Conservation (phyloP, 2,888 invertebrate genomes). For the Thalpophila matura region DNA sequence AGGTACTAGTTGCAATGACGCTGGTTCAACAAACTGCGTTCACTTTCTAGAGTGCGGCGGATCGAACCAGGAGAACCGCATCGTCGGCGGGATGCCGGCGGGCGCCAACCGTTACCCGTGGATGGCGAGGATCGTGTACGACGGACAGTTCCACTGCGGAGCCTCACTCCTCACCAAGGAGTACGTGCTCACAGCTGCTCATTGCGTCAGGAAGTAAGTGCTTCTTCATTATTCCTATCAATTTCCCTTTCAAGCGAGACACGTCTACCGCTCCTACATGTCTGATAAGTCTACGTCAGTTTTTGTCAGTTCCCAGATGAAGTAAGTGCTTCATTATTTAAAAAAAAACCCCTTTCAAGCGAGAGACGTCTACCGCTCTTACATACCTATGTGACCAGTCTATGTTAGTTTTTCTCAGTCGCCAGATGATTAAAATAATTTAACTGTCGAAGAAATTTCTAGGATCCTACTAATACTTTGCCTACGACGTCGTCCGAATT, state of each 20-base stretch:
- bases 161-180: constrained; percentile 95
- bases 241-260: not conserved
- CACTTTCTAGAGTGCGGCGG: constrained; percentile 94
- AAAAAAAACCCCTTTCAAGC: too few relatives aligned
- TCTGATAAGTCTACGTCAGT: not conserved
- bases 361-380: too few relatives aligned
- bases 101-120: constrained; percentile 96
- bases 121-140: constrained; percentile 96
- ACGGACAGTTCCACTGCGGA: constrained; percentile 97
- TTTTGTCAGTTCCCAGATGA: not conserved
- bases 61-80: constrained; percentile 96
- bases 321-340: too few relatives aligned
- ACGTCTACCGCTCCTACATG: too few relatives aligned
- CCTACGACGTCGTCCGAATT: too few relatives aligned
- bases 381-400: too few relatives aligned
- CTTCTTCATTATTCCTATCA: not conserved
- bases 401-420: too few relatives aligned
- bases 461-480: too few relatives aligned
- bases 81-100: constrained; percentile 96
- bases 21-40: constrained; percentile 75
- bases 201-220: constrained; percentile 94
- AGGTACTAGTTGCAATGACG: constrained; percentile 48
- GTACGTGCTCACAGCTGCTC: constrained; percentile 96
- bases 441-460: too few relatives aligned
- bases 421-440: too few relatives aligned